Base-by-base conservation (phyloP, 2,113 vertebrate species). In the Syngnathus scovelli region DNA sequence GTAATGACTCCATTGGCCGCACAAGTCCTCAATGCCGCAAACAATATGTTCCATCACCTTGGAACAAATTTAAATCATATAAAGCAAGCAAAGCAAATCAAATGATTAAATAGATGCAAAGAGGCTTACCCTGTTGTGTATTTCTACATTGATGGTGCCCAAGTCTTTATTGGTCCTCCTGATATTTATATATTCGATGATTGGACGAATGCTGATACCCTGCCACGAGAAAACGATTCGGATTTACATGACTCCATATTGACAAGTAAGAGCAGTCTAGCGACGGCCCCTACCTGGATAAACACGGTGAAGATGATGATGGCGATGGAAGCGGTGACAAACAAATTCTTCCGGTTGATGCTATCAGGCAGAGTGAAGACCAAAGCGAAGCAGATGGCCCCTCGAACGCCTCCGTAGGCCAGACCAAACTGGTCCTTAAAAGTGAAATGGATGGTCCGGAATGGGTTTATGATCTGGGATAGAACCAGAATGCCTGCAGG, bases 1-100 rank as follows among this genome's bases (percentile, higher is more conserved):
- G 81, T 94, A 94, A 87, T 96, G 96, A 72, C 94, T 93, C 95
- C 95, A 98, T 6, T 98, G 96, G 83, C 96, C 96, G 71, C 96
- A 98, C 0, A 98, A 87, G 77, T 98, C 95, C 89, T 98, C 95
- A 79, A 98, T 88, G 4, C 95, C 96, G 62, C 91, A 90, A 74
- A 95, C 87, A 65, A 94, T 84, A 0, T 98, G 96, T 76, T 98
- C 96, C 86, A 98, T 95, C 78, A 92, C 87, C 96, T 98, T 75
- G 67, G 86, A 1, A 60, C 8, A 69, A 71, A 3, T 62, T 7
- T 37, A 2, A 8, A 41, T 27, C 27, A 52, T 13, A 19, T 56
- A 21, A 67, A 43, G 21, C 38, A 43, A 58, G 6, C 10, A 61
- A 8, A 19, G 13, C 38, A 46, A 0, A 11, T 15, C 36, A 2